A percentile compares a stretch with the other conserved stretches of the same genome.
phyloP scores from a whole-genome alignment of 2,797 vertebrate genomes.

The Champsocephalus gunnari region DNA sequence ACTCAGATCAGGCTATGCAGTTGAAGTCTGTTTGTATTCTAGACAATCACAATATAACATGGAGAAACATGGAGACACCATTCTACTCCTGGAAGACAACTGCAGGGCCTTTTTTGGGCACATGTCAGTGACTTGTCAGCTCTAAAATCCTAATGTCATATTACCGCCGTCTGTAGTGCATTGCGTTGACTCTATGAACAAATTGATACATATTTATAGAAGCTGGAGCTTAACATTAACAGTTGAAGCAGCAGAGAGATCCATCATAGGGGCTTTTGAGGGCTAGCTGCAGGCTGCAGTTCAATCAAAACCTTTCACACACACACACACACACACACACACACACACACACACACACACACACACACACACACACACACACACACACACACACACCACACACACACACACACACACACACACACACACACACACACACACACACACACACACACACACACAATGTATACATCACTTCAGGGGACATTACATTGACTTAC shows the following conservation, averaged over 20 bases:
- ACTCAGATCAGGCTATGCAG: neutral
- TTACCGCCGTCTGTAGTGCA: constrained; percentile 34
- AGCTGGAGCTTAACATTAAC: constrained; percentile 79
- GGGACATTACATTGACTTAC: too few species aligned
- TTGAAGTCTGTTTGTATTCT: constrained; percentile 4
- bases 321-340: constrained; percentile 2
- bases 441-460: too few species aligned
- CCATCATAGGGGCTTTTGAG: constrained; percentile 70
- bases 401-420: constrained; percentile 16
- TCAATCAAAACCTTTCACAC: constrained; percentile 68
- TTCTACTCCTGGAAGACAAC: constrained; percentile 24
- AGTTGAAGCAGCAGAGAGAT: constrained; percentile 70
- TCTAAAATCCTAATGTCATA: constrained; percentile 58
- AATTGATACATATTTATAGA: constrained; percentile 84
- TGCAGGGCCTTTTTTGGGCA: constrained; percentile 72
- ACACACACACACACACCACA: constrained; percentile 1
- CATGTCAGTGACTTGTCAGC: constrained; percentile 43
- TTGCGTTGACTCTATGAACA: constrained; percentile 62
- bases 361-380: neutral
- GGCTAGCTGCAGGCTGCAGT: constrained; percentile 61
- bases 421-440: constrained; percentile 12
- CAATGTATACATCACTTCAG: too few species aligned
- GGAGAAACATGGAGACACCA: constrained; percentile 7
- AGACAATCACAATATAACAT: constrained; percentile 1
- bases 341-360: neutral